Evolutionary conservation across 2,113 vertebrate species (phyloP), one percentile per base, ranked within the genome.

Genomic region (Catharus fuscescens): DNA sequence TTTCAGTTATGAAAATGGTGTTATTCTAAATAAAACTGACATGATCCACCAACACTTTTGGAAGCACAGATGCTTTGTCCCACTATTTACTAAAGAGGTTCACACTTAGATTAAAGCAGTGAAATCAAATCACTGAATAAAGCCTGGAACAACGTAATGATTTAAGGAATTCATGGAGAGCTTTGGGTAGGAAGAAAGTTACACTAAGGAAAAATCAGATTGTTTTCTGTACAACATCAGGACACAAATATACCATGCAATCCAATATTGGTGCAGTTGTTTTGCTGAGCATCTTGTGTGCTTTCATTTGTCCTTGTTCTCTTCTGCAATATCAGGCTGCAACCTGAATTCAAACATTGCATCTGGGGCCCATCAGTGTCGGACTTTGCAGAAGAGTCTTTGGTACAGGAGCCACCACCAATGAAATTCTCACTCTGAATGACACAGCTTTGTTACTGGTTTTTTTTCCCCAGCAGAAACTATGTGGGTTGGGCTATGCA

Each of bases 41-140:
- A 94, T 11, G 80, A 93, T 95, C 92, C 92, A 92, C 93, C 96
- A 96, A 96, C 96, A 97, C 95, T 96, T 95, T 95, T 31, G 38
- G 95, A 97, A 95, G 94, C 95, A 90, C 96, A 97, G 97, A 96
- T 97, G 95, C 95, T 96, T 97, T 97, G 92, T 94, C 94, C 96
- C 90, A 93, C 95, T 97, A 93, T 96, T 97, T 97, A 96, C 96
- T 95, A 96, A 97, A 90, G 87, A 96, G 91, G 76, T 96, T 97
- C 95, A 95, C 93, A 95, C 95, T 96, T 95, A 88, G 92, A 95
- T 90, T 95, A 66, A 97, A 97, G 88, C 97, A 97, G 90, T 95
- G 95, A 94, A 96, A 95, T 90, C 82, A 96, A 96, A 92, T 76
- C 92, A 85, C 91, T 95, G 97, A 95, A 96, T 96, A 95, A 96